Base-by-base conservation (phyloP, 2,797 vertebrate species). In the Muscicapa striata region DNA sequence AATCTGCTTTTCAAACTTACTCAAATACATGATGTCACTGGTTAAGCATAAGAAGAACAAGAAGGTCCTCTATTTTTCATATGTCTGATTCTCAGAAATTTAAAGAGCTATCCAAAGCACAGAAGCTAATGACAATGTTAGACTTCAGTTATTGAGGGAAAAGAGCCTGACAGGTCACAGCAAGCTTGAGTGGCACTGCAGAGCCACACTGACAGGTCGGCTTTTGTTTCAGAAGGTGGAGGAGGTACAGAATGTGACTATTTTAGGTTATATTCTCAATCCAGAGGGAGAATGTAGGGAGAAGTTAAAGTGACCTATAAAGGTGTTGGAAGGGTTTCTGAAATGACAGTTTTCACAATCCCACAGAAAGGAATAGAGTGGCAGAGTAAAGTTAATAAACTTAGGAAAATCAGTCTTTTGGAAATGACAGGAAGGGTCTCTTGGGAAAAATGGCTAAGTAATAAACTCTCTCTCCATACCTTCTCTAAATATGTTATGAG, bases 151-250 rank as follows among this genome's bases (percentile, higher is more conserved):
- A 38, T 1, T 63, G 26, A 79, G 32, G 29, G 59, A 88, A 94
- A 89, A 36, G 32, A 54, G 46, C 36, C 29, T 76, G 84, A 80
- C 52, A 87, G 59, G 70, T 73, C 55, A 49, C 21, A 63, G 46
- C 36, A 79, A 93, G 17, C 13, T 54, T 86, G 80, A 94, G 66
- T 55, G 51, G 22, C 48, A 48, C 62, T 32, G 55, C 48, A 74
- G 89, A 89, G 52, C 64, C 61, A n/a, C 57, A 14, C 17, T 92
- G 84, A 85, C 57, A 80, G 64, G 21, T 59, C 34, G 38, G 17
- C 34, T 73, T 94, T 94, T 92, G 63, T 77, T 92, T 85, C 61
- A 80, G 72, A 83, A 83, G 18, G 32, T 80, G 61, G 68, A 87
- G 82, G 82, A 91, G 54, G 38, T 59, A 63, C 8, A 75, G 48